A percentile compares a stretch with the other conserved stretches of the same genome.
Conservation (phyloP, 2,888 invertebrate genomes). For the Ditylenchus weischeri region DNA sequence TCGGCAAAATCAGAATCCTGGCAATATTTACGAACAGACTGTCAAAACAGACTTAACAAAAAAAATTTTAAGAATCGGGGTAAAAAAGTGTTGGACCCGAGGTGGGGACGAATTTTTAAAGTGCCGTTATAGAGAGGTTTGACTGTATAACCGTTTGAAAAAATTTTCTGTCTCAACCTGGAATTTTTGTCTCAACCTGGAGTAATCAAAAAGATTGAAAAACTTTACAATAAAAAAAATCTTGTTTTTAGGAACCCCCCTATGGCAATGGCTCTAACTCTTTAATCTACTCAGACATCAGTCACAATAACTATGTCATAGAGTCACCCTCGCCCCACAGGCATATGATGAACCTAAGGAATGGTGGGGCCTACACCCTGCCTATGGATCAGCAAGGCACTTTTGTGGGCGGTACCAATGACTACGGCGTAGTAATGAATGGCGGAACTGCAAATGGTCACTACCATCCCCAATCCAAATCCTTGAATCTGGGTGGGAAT, state of each 20-base stretch:
- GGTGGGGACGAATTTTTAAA: too few relatives aligned
- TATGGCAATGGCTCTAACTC: conserved; percentile 1
- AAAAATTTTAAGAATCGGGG: too few relatives aligned
- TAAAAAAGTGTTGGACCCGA: too few relatives aligned
- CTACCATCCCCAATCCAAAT: neutral
- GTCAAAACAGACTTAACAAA: too few relatives aligned
- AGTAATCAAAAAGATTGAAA: neutral
- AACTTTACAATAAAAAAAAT: neutral
- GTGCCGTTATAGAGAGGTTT: too few relatives aligned
- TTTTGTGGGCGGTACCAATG: neutral
- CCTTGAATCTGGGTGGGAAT: neutral
- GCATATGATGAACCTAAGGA: neutral
- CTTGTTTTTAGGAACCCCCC: conserved; percentile 1
- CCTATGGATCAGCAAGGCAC: conserved; percentile 4
- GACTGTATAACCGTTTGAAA: too few relatives aligned
- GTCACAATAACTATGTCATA: neutral
- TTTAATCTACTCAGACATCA: neutral
- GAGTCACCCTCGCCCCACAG: conserved; percentile 4
- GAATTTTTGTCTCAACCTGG: too few relatives aligned
- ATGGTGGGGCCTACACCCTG: neutral
- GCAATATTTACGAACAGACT: too few relatives aligned
- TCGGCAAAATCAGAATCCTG: too few relatives aligned
- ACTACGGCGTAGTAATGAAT: neutral
- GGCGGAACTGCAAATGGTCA: neutral
- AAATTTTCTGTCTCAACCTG: too few relatives aligned